A percentile compares a stretch with the other conserved stretches of the same genome.
Conservation (phyloP, 2,797 vertebrate genomes). For the Leptoclinus maculatus region DNA sequence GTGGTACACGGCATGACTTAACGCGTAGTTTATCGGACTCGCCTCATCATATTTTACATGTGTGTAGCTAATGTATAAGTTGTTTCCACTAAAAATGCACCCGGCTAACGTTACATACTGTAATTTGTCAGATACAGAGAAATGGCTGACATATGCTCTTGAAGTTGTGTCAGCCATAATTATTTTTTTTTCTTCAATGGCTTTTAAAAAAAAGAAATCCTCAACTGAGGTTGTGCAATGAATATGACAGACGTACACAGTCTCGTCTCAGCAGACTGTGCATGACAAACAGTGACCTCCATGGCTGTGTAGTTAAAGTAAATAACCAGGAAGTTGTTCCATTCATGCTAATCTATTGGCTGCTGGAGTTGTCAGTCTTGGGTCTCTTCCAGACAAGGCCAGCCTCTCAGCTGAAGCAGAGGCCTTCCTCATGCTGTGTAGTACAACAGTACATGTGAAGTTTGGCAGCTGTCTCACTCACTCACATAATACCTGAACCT, state of each 20-base stretch:
- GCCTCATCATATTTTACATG: background rate
- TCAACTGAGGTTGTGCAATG: background rate
- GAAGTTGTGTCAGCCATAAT: conserved; percentile 9
- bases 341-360: conserved; percentile 64
- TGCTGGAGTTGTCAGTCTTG: conserved; percentile 62
- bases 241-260: background rate
- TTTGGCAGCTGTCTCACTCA: conserved; percentile 41
- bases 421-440: conserved; percentile 25
- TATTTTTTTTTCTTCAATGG: background rate
- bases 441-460: conserved; percentile 19
- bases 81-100: conserved; percentile 7
- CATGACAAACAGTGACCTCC: conserved; percentile 63
- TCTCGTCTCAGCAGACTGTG: background rate
- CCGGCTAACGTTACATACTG: conserved; percentile 20
- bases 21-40: background rate
- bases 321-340: conserved; percentile 71
- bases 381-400: conserved; percentile 8
- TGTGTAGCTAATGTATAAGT: conserved; percentile 29
- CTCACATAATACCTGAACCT: conserved; percentile 36
- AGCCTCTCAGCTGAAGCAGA: conserved; percentile 19
- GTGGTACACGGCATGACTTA: conserved; percentile 16
- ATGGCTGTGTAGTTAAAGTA: conserved; percentile 51
- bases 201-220: background rate
- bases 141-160: conserved; percentile 31
- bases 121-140: conserved; percentile 18